phyloP scores from a whole-genome alignment of 2,888 invertebrate species.

The Pemphredon lugubris region DNA sequence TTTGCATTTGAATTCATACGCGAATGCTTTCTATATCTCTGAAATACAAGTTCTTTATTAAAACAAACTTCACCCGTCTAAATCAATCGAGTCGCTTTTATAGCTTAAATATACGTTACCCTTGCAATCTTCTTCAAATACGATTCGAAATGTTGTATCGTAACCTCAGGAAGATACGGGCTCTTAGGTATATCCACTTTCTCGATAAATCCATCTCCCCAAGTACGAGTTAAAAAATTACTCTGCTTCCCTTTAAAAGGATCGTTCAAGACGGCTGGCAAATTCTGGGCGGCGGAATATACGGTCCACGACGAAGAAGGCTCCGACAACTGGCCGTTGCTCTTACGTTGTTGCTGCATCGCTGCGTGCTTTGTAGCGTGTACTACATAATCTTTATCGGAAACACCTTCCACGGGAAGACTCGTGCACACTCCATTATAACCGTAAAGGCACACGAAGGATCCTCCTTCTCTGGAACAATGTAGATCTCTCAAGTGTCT shows the following conservation, averaged over 20 bases:
- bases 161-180: constrained; percentile 91
- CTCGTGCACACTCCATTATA: constrained; percentile 93
- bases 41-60: constrained; percentile 40
- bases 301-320: constrained; percentile 86
- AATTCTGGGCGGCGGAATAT: constrained; percentile 95
- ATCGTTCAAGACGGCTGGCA: constrained; percentile 97
- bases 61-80: background rate
- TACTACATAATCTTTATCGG: constrained; percentile 93
- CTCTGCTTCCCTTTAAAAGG: constrained; percentile 94
- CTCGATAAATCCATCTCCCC: constrained; percentile 98
- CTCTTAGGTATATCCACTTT: constrained; percentile 89
- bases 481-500: constrained; percentile 91
- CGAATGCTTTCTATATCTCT: constrained; percentile 82
- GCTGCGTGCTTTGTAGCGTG: constrained; percentile 87
- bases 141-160: constrained; percentile 91
- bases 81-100: background rate
- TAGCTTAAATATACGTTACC: constrained; percentile 68
- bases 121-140: constrained; percentile 90
- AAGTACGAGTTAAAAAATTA: constrained; percentile 97
- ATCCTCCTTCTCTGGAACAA: constrained; percentile 92
- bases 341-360: constrained; percentile 80
- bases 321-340: constrained; percentile 80
- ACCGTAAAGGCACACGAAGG: constrained; percentile 93
- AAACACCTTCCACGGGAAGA: constrained; percentile 93
- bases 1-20: constrained; percentile 78